Evolutionary conservation across 1,140 invertebrate species (phyloP).

Genomic region (Solenopsis fugax): DNA sequence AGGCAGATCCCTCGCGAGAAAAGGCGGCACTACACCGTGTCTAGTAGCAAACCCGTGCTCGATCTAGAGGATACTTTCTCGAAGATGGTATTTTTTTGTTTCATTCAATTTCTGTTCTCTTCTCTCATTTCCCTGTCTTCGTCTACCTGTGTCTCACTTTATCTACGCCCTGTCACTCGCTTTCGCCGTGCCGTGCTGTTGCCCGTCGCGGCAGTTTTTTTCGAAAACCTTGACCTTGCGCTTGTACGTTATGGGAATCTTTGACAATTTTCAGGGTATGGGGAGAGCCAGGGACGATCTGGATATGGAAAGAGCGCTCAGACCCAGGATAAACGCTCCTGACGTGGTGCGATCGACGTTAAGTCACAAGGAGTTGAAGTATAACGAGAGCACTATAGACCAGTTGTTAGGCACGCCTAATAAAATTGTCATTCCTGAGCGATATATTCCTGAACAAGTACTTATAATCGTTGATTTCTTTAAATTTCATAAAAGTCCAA

Average conservation of each 20-base stretch:
- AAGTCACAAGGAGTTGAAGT: constrained; percentile 89
- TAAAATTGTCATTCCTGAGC: constrained; percentile 96
- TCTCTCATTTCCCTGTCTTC: constrained; percentile 2
- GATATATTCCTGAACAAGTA: constrained; percentile 96
- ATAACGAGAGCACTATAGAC: constrained; percentile 93
- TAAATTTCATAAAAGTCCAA: background rate
- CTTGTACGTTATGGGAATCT: background rate
- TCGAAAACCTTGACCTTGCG: background rate
- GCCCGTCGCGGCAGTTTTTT: background rate
- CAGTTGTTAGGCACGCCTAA: constrained; percentile 94
- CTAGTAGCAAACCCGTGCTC: constrained; percentile 88
- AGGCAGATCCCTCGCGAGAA: constrained; percentile 92
- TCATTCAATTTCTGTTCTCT: constrained; percentile 48
- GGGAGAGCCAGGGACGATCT: constrained; percentile 93
- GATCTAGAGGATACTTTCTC: constrained; percentile 83
- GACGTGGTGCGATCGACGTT: constrained; percentile 94
- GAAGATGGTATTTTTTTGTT: constrained; percentile 82
- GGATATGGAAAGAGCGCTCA: constrained; percentile 93
- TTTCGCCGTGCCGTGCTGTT: constrained; percentile 5
- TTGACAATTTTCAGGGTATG: constrained; percentile 85
- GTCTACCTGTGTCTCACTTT: constrained; percentile 10
- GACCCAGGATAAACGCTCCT: constrained; percentile 91
- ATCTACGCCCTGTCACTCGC: background rate
- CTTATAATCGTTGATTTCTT: background rate
- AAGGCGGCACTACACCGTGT: constrained; percentile 95